Evolutionary conservation across 2,797 vertebrate genomes (phyloP).

Genomic region (Manis javanica): DNA sequence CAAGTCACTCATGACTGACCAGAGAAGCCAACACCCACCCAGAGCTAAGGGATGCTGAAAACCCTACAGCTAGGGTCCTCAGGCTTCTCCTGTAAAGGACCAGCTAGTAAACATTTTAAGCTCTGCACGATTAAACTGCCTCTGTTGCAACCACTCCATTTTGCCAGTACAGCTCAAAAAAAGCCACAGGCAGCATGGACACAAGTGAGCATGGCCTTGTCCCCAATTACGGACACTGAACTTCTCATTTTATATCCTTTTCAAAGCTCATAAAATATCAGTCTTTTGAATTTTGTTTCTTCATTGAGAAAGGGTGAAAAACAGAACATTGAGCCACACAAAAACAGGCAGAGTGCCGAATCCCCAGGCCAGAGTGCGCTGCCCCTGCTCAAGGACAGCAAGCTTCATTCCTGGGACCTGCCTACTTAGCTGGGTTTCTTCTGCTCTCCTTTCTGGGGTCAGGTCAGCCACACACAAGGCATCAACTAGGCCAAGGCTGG

Average conservation of each 20-base stretch:
- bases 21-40: not conserved
- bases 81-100: not conserved
- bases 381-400: not conserved
- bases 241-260: not conserved
- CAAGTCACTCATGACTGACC: not conserved
- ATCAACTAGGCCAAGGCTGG: not conserved
- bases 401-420: not conserved
- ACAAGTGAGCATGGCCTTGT: rapidly evolving
- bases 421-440: not conserved
- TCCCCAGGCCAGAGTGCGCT: not conserved
- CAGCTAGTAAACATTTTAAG: not conserved
- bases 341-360: not conserved
- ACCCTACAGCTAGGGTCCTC: not conserved
- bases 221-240: not conserved
- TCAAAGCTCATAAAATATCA: not conserved
- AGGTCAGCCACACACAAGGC: not conserved
- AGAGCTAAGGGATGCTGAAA: not conserved
- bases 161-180: too few relatives aligned
- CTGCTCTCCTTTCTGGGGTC: not conserved
- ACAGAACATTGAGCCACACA: not conserved
- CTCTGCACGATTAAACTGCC: not conserved
- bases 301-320: not conserved
- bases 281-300: constrained; percentile 18
- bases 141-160: rapidly evolving
- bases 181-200: not conserved